These are phyloP conservation scores for Melanaphis sacchari DNA, from an alignment of 1,140 invertebrate genomes.

Conservation along the genomic window DNA sequence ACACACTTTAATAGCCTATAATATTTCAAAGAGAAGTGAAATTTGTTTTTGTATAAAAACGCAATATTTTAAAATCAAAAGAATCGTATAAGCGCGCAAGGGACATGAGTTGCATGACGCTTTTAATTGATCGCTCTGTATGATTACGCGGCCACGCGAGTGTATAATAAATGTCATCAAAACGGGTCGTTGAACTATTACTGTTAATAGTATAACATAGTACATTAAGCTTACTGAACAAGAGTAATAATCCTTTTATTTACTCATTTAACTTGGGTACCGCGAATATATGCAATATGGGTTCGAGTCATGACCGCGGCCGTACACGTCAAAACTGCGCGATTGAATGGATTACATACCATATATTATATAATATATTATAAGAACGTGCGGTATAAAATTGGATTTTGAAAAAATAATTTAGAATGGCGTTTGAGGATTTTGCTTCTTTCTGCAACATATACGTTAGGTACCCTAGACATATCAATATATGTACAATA, in stretches of 20 bases:
- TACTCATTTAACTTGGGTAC: background rate
- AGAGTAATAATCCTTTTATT: background rate
- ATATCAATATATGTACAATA: too few relatives aligned
- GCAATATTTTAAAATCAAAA: slow-evolving; percentile 17
- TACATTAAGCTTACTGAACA: background rate
- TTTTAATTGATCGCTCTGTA: background rate
- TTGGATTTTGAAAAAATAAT: too few relatives aligned
- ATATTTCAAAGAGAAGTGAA: slow-evolving; percentile 1
- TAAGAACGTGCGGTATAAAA: too few relatives aligned
- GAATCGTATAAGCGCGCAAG: background rate
- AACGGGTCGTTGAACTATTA: background rate
- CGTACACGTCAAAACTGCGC: too few relatives aligned
- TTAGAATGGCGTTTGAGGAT: too few relatives aligned
- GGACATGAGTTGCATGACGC: background rate
- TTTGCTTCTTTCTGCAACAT: too few relatives aligned
- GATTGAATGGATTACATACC: too few relatives aligned
- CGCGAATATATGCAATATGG: too few relatives aligned
- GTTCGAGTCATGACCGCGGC: too few relatives aligned
- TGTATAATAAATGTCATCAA: background rate
- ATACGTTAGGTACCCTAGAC: too few relatives aligned
- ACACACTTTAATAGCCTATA: background rate
- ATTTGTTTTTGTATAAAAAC: background rate
- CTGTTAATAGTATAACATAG: background rate
- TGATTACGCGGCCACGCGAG: background rate
- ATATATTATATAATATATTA: too few relatives aligned